Conservation (phyloP, 2,113 vertebrate genomes). For the Xiphophorus hellerii region DNA sequence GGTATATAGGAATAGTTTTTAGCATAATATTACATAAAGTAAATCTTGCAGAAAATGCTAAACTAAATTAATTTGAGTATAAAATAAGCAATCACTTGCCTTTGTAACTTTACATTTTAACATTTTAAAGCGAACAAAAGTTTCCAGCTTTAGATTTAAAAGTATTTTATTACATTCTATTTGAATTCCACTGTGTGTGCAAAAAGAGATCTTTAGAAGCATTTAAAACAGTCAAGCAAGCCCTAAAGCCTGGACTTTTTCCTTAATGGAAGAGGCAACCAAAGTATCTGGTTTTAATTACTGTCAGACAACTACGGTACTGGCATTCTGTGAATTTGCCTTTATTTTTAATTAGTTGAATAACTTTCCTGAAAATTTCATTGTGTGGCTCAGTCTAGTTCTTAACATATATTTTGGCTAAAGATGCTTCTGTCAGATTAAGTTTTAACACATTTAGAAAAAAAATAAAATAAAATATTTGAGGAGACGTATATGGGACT, state of each 20-base stretch:
- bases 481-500: neutral
- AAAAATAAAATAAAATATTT: neutral
- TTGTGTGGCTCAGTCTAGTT: neutral
- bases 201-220: too few relatives aligned
- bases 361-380: neutral
- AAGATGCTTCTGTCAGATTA: neutral
- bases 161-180: too few relatives aligned
- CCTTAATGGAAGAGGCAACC: too few relatives aligned
- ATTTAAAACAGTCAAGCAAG: too few relatives aligned
- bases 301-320: constrained; percentile 29
- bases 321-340: constrained; percentile 25
- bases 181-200: too few relatives aligned
- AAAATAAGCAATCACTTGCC: neutral
- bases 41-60: neutral
- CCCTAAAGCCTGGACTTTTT: too few relatives aligned
- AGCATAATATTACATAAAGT: neutral
- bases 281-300: constrained; percentile 14
- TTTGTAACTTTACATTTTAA: neutral
- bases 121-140: too few relatives aligned
- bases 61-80: neutral
- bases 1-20: neutral
- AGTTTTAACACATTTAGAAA: constrained; percentile 4
- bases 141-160: too few relatives aligned
- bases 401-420: neutral
- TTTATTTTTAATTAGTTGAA: constrained; percentile 29